Conservation (phyloP, 2,797 vertebrate genomes). For the Anguilla anguilla region DNA sequence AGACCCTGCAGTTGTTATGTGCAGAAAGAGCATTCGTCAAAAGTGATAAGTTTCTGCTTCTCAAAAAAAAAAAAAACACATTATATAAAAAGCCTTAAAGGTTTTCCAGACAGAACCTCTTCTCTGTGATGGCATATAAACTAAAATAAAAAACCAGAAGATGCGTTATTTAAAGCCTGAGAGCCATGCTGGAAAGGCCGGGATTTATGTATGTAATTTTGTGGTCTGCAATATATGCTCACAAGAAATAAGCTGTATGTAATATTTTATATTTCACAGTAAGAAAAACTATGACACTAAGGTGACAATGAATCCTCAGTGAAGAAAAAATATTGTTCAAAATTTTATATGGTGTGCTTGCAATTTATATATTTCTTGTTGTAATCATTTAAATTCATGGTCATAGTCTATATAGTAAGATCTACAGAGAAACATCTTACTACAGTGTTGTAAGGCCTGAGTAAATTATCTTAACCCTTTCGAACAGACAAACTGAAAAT, state of each 20-base stretch:
- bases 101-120: background rate
- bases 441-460: background rate
- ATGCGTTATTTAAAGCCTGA: background rate
- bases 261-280: conserved; percentile 15
- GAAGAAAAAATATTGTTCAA: background rate
- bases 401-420: background rate
- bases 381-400: background rate
- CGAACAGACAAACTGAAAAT: background rate
- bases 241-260: background rate
- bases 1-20: conserved; percentile 39
- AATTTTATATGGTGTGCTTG: background rate
- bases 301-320: background rate
- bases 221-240: background rate
- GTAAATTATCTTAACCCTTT: background rate
- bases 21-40: conserved; percentile 25
- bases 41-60: conserved; percentile 30
- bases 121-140: background rate
- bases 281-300: background rate
- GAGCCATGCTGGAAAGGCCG: background rate
- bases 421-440: background rate
- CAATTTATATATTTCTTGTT: background rate
- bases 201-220: conserved; percentile 14
- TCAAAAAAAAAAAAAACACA: conserved; percentile 14
- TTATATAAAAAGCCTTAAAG: conserved; percentile 31
- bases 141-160: background rate